Conservation (phyloP, 2,797 vertebrate species). For the Poecilia picta region DNA sequence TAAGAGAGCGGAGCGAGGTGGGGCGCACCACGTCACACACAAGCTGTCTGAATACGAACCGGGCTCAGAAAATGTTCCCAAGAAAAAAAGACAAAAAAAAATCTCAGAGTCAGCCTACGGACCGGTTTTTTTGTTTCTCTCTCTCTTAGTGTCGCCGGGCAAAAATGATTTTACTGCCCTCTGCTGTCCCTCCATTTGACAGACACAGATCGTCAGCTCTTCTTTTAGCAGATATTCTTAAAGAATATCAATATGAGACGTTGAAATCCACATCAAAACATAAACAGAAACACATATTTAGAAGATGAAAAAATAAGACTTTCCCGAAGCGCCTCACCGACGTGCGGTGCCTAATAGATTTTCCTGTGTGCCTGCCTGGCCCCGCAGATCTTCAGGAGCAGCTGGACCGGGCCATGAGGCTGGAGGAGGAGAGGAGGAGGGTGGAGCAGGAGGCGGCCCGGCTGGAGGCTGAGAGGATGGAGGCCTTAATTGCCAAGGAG, state of each 20-base stretch:
- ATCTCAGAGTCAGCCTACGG: neutral
- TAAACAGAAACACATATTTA: neutral
- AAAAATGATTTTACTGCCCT: conserved; percentile 31
- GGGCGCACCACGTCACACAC: neutral
- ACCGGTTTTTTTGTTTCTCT: too few species aligned
- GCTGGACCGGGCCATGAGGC: conserved; percentile 86
- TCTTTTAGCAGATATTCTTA: neutral
- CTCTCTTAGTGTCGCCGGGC: too few species aligned
- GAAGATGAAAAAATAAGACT: neutral
- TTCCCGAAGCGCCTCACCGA: too few species aligned
- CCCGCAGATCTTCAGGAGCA: conserved; percentile 91
- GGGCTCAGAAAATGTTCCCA: conserved; percentile 2
- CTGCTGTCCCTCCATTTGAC: conserved; percentile 34
- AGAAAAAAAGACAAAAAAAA: neutral
- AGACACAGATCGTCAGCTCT: neutral
- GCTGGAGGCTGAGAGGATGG: conserved; percentile 91
- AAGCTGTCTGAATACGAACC: conserved; percentile 1
- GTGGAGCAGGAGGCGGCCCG: conserved; percentile 91
- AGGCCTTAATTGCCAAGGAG: conserved; percentile 92
- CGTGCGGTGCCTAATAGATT: neutral
- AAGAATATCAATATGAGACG: too few species aligned
- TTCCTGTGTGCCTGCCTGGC: conserved; percentile 15
- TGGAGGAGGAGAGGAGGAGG: conserved; percentile 92
- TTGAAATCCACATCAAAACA: neutral
- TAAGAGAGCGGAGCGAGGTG: conserved; percentile 93